Conservation (phyloP, 64 coral and sea anemone species). For the Pocillopora verrucosa region DNA sequence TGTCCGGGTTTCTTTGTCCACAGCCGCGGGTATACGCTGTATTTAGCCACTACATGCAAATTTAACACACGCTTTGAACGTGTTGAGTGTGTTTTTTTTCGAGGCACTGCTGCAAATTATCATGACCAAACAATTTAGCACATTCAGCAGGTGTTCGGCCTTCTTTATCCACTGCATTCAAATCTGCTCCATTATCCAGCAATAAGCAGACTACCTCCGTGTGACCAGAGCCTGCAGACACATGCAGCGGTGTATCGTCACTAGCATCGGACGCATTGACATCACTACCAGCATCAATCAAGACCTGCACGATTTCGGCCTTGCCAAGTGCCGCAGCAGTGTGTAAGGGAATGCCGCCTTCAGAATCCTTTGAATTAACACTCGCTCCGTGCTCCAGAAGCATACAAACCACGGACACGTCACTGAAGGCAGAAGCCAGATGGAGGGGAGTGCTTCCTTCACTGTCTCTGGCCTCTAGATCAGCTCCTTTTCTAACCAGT, state of each 20-base stretch:
- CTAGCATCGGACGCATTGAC: background rate
- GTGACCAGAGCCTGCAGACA: background rate
- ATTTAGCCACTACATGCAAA: no score
- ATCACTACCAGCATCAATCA: background rate
- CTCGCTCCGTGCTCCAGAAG: background rate
- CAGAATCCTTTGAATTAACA: background rate
- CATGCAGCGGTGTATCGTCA: background rate
- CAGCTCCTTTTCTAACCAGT: background rate
- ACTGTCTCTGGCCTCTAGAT: background rate
- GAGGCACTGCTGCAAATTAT: background rate
- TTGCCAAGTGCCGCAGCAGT: background rate
- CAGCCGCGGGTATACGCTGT: no score
- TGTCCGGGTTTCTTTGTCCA: no score
- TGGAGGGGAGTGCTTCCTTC: background rate
- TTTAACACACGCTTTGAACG: no score
- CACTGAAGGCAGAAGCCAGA: background rate
- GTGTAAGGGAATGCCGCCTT: background rate
- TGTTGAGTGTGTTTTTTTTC: background rate
- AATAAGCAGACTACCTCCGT: background rate
- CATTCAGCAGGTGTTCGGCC: background rate
- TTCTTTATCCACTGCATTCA: background rate
- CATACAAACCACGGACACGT: background rate
- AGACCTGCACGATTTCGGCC: background rate
- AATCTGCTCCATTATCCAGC: background rate
- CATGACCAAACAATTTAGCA: background rate